phyloP scores from a whole-genome alignment of 37 sponge, comb jelly and placozoan genomes.

The Spongilla lacustris region DNA sequence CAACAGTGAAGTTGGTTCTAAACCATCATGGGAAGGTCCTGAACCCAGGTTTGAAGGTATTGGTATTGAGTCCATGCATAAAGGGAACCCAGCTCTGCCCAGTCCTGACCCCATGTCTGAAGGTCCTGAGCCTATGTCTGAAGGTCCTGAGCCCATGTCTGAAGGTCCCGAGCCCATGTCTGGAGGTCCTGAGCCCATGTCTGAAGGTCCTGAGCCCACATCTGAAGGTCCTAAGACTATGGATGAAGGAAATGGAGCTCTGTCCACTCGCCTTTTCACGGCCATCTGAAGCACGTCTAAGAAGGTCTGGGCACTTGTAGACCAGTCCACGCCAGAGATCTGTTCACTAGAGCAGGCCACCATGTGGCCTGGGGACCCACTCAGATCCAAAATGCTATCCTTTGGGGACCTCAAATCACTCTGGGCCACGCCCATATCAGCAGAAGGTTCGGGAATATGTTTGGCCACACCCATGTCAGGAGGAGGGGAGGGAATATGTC shows the following conservation, averaged over 20 bases:
- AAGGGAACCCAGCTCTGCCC: too few relatives aligned
- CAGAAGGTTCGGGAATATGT: too few relatives aligned
- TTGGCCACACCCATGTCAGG: too few relatives aligned
- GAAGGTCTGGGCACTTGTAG: constrained; percentile 24
- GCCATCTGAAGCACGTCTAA: constrained; percentile 64
- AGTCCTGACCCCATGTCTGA: neutral
- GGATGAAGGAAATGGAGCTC: constrained; percentile 11
- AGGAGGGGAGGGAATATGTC: too few relatives aligned
- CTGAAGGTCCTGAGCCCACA: neutral
- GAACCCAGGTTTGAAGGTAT: too few relatives aligned
- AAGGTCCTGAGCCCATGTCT: neutral
- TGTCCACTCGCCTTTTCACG: constrained; percentile 40
- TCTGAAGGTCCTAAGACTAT: neutral
- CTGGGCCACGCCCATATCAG: too few relatives aligned
- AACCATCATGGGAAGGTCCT: neutral
- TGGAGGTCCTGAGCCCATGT: neutral
- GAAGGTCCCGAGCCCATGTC: neutral
- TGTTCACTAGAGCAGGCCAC: neutral
- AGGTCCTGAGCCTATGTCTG: neutral
- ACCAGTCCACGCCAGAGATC: neutral
- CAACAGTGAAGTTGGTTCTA: too few relatives aligned
- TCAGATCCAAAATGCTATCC: too few relatives aligned
- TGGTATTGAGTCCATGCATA: too few relatives aligned
- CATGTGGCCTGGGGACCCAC: too few relatives aligned
- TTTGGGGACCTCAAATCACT: too few relatives aligned